Evolutionary conservation across 2,797 vertebrate species (phyloP), one percentile per base, ranked within the genome.

Genomic region (Microctenopoma steveboyesi): DNA sequence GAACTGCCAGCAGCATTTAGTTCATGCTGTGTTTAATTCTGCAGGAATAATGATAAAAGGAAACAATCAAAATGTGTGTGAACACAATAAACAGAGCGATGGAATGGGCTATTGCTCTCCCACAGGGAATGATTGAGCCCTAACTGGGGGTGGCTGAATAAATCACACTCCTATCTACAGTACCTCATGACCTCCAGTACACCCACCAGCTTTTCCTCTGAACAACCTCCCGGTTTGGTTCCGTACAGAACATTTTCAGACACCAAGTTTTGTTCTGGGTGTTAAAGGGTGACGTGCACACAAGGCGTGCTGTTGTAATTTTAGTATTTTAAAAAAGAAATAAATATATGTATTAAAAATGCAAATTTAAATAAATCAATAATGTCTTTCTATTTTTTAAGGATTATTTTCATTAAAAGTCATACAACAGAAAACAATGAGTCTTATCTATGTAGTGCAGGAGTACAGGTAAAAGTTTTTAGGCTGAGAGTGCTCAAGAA

Each of bases 21-120:
- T 89, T 92, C 92, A 92, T 90, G 92, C 91, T 91, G 93, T 81
- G 90, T 94, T 94, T 92, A 93, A 94, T 93, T 92, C 90, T 91
- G 82, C 88, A 87, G 88, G 89, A 93, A 93, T 90, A 91, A 92
- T 92, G 91, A 93, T 89, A 90, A 94, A 92, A 91, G 88, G 91
- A 90, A 91, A 92, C 89, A 92, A 92, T 93, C 91, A 92, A 89
- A 93, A 89, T 83, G 86, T 77, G 79, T 88, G 87, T 82, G 88
- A 91, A 89, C 88, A 85, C 90, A 92, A 90, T 90, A 92, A 90
- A 91, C 86, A 76, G 71, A 81, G 78, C 81, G 70, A 87, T 30
- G 51, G 86, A 89, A 91, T 86, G 86, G 86, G 77, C 80, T 80
- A 84, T 87, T 90, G 87, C 81, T 89, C 83, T 89, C 92, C 88